Base-by-base conservation (phyloP, 2,113 vertebrate genomes). In the Anguilla rostrata region DNA sequence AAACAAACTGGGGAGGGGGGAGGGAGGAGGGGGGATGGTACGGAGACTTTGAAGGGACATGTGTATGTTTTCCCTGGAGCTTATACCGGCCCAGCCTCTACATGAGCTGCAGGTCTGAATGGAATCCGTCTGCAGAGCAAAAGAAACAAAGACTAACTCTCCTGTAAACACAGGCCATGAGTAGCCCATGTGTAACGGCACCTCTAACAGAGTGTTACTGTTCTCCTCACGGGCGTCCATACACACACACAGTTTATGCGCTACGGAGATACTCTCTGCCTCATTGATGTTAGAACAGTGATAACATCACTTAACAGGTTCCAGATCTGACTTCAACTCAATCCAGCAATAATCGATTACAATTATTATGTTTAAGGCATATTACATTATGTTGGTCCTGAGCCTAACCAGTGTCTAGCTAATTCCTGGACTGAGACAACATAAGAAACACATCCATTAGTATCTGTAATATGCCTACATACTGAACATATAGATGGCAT, bases 21-120 rank as follows among this genome's bases (percentile, higher is more conserved):
- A 20, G 39, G 39, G 1, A 22, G 80, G 22, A 40, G 80, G 9
- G 79, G 18, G 15, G 29, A 12, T 14, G 26, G 18, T 82, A 41
- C 22, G 22, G 46, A 82, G 22, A 29, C 81, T 53, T 53, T 49
- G 82, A 83, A 83, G 56, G 34, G 34, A 83, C 82, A 18, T 83
- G 82, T 83, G 41, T 49, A 20, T 60, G 49, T 83, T 83, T 60
- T 60, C 56, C 60, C 49, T 60, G 53, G 18, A 83, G 78, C 5
- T 34, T 34, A 15, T 3, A 2, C 26, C 83, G 34, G 22, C 22
- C 20, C 60, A 46, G 60, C 43, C 18, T 83, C 46, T 75, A 60
- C 60, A 39, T 16, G 29, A 78, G 82, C 43, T 29, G 41, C 56
- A 39, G 60, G 12, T 12, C 63, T 46, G 26, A 39, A 46, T 84